Conservation (phyloP, 2,113 vertebrate genomes). For the Ptyas mucosa region DNA sequence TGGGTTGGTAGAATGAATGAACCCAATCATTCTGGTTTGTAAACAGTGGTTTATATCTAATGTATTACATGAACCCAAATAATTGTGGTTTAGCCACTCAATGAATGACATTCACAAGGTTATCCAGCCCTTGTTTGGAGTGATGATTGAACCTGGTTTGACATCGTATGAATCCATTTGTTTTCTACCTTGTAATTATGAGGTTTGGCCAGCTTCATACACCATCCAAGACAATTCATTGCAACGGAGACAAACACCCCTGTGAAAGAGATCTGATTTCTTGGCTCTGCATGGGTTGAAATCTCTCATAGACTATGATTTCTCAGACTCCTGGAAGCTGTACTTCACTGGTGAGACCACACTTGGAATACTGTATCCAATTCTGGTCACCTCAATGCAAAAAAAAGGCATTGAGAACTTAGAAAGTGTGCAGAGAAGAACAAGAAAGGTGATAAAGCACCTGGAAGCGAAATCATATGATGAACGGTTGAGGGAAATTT, state of each 20-base stretch:
- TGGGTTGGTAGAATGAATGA: neutral
- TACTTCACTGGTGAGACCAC: neutral
- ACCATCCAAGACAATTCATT: neutral
- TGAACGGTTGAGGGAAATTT: neutral
- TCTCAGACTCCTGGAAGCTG: neutral
- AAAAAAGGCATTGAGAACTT: neutral
- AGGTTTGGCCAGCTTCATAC: neutral
- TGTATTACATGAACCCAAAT: neutral
- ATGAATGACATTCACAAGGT: neutral
- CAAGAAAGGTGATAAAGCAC: neutral
- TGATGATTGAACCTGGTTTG: neutral
- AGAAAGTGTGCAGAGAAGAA: neutral
- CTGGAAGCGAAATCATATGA: neutral
- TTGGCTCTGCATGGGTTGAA: neutral
- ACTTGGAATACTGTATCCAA: neutral
- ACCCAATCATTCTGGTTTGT: neutral
- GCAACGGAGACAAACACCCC: neutral
- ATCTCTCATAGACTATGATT: neutral
- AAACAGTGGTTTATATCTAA: neutral
- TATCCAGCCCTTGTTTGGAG: neutral
- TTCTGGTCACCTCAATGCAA: neutral
- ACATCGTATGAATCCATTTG: neutral
- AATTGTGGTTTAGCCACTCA: neutral
- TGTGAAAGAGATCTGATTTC: neutral
- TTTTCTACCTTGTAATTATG: neutral